Evolutionary conservation across 2,797 vertebrate genomes (phyloP).

Genomic region (Lutjanus campechanus): DNA sequence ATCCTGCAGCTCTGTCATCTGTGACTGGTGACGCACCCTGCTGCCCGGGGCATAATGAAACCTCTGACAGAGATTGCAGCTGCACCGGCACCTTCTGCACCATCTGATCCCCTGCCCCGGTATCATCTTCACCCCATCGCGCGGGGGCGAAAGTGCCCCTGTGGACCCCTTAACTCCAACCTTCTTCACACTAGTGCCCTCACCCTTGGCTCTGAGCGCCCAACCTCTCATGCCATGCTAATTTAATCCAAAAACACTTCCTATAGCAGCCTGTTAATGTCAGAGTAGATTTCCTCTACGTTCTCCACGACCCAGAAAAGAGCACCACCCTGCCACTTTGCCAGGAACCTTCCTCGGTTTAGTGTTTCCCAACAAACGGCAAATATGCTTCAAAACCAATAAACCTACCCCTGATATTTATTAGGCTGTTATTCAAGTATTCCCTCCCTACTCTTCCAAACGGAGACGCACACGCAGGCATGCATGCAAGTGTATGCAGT

Average conservation of each 20-base stretch:
- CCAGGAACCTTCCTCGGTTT: constrained; percentile 86
- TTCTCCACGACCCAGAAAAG: constrained; percentile 85
- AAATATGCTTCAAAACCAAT: constrained; percentile 89
- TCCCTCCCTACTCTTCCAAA: constrained; percentile 73
- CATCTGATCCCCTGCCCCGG: constrained; percentile 28
- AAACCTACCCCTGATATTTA: constrained; percentile 87
- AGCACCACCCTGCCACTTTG: constrained; percentile 87
- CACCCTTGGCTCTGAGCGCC: constrained; percentile 51
- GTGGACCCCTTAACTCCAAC: constrained; percentile 32
- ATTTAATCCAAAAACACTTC: constrained; percentile 91
- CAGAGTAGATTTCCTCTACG: constrained; percentile 87
- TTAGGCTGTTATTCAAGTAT: constrained; percentile 87
- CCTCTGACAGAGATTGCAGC: constrained; percentile 58
- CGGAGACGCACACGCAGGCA: constrained; percentile 55
- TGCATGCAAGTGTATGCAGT: constrained; percentile 37
- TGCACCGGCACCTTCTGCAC: constrained; percentile 47
- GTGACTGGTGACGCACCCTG: constrained; percentile 65
- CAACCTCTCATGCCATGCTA: constrained; percentile 79
- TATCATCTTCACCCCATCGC: constrained; percentile 55
- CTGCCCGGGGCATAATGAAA: constrained; percentile 64
- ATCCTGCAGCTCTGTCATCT: constrained; percentile 71
- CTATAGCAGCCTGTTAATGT: constrained; percentile 90
- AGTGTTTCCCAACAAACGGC: constrained; percentile 87
- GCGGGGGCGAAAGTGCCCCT: constrained; percentile 11
- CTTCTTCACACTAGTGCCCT: constrained; percentile 56